Percentiles rank a stretch among this genome's conserved stretches.
Conservation (phyloP, 2,888 invertebrate genomes). For the Pseudeuparius sepicola region DNA sequence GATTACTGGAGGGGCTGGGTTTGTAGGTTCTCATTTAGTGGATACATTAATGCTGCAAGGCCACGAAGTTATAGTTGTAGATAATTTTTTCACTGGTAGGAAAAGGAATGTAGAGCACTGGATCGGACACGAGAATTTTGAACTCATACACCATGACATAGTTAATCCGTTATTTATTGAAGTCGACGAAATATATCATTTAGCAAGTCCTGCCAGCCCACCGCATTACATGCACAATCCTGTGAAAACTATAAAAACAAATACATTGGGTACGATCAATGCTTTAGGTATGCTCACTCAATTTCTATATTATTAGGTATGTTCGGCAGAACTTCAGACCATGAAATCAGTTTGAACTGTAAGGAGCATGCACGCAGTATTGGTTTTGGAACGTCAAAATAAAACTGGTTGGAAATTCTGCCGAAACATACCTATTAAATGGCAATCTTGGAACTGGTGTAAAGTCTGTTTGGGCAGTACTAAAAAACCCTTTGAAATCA, state of each 20-base stretch:
- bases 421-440: too few relatives aligned
- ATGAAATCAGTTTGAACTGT: too few relatives aligned
- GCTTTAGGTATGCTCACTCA: conserved; percentile 71
- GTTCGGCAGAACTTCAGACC: too few relatives aligned
- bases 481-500: too few relatives aligned
- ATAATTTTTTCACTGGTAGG: conserved; percentile 96
- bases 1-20: conserved; percentile 95
- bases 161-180: conserved; percentile 96
- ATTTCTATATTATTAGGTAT: too few relatives aligned
- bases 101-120: conserved; percentile 97
- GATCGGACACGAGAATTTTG: conserved; percentile 98
- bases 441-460: too few relatives aligned
- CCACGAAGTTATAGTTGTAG: conserved; percentile 93
- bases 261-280: conserved; percentile 92
- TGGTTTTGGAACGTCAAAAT: too few relatives aligned
- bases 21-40: conserved; percentile 97
- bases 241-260: conserved; percentile 98
- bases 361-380: too few relatives aligned
- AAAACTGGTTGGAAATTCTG: too few relatives aligned
- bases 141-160: conserved; percentile 96
- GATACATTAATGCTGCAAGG: conserved; percentile 92
- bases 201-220: conserved; percentile 98
- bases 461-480: too few relatives aligned
- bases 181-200: conserved; percentile 95
- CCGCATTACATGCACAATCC: conserved; percentile 99